A percentile compares a stretch with the other conserved stretches of the same genome.
These are phyloP conservation scores for Anodontia alba DNA, from an alignment of 2,888 invertebrate species.

Conservation along the genomic window DNA sequence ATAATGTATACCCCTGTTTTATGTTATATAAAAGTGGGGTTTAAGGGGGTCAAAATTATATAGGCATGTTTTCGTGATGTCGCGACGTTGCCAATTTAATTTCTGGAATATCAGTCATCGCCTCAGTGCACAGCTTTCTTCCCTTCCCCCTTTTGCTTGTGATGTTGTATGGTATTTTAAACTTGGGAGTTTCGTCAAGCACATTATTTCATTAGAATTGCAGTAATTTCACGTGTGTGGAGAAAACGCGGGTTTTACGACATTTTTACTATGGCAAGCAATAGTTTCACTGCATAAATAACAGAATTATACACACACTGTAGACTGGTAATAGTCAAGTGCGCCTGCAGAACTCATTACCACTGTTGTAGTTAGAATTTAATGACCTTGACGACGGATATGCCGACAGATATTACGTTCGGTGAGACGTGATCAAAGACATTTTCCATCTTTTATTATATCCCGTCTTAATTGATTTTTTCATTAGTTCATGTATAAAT, in stretches of 20 bases:
- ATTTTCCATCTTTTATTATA: constrained; percentile 31
- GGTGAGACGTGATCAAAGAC: constrained; percentile 56
- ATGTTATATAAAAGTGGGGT: too few species aligned
- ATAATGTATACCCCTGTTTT: too few species aligned
- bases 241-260: not conserved
- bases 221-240: constrained; percentile 10
- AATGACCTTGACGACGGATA: constrained; percentile 53
- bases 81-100: too few species aligned
- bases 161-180: too few species aligned
- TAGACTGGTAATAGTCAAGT: not conserved
- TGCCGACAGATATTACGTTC: constrained; percentile 53
- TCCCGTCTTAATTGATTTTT: constrained; percentile 19
- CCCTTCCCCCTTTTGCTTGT: too few species aligned
- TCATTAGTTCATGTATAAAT: constrained; percentile 8
- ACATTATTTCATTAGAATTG: not conserved
- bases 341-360: constrained; percentile 45
- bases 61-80: too few species aligned
- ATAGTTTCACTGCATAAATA: constrained; percentile 15
- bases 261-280: not conserved
- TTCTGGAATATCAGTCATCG: too few species aligned
- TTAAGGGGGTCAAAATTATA: too few species aligned
- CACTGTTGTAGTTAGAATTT: constrained; percentile 52
- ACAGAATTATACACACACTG: not conserved
- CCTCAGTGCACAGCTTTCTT: too few species aligned
- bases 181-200: too few species aligned